Evolutionary conservation across 2,797 vertebrate genomes (phyloP).

Genomic region (Balearica regulorum): DNA sequence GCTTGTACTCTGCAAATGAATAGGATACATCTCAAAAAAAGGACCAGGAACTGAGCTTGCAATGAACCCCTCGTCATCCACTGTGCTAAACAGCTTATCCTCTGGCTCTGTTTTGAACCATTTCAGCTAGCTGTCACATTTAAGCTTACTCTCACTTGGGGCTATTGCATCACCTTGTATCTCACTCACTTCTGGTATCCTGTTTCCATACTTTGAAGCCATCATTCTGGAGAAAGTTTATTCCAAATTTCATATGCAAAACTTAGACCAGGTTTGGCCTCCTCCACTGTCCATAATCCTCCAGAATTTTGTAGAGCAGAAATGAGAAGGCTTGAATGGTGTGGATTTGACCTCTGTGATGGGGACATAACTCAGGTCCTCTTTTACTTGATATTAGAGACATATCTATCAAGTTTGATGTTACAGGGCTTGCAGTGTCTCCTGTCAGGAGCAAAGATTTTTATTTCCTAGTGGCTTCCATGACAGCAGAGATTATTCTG

Average conservation of each 20-base stretch:
- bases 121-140: not conserved
- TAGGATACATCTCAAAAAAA: not conserved
- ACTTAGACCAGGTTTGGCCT: not conserved
- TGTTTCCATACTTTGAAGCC: not conserved
- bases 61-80: not conserved
- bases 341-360: not conserved
- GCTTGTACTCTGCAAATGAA: not conserved
- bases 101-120: not conserved
- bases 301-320: not conserved
- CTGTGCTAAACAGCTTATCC: not conserved
- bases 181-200: not conserved
- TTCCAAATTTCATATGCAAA: not conserved
- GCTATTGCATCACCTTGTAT: not conserved
- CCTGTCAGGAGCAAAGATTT: not conserved
- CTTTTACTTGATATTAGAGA: not conserved
- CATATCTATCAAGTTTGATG: not conserved
- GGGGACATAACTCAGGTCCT: not conserved
- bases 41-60: accelerated
- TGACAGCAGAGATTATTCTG: not conserved
- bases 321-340: not conserved
- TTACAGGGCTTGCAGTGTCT: not conserved
- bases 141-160: not conserved
- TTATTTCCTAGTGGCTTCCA: not conserved
- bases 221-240: not conserved
- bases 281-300: not conserved